Percentiles rank a stretch among this genome's conserved stretches.
These are phyloP conservation scores for Barnardius zonarius DNA, from an alignment of 2,113 vertebrate genomes.

Conservation along the genomic window DNA sequence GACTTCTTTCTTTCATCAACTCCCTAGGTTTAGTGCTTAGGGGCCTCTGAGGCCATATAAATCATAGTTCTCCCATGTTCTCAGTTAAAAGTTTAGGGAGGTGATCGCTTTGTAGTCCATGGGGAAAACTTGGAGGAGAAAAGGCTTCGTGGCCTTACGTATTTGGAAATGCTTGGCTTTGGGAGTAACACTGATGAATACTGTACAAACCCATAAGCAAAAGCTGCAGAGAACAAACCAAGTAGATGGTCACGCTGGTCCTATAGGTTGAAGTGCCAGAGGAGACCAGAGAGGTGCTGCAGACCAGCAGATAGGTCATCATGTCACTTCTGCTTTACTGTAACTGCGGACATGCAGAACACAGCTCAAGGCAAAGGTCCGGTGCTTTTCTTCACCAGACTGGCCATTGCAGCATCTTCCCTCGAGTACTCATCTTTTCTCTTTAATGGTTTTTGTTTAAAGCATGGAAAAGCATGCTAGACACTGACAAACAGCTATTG, in stretches of 20 bases:
- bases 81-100: not conserved
- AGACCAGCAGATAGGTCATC: not conserved
- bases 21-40: not conserved
- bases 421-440: not conserved
- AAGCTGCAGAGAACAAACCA: not conserved
- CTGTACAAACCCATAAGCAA: not conserved
- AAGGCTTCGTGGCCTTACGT: not conserved
- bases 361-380: not conserved
- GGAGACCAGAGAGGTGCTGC: not conserved
- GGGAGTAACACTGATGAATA: not conserved
- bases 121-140: not conserved
- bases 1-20: not conserved
- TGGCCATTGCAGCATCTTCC: not conserved
- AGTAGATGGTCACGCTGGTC: not conserved
- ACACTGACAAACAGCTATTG: slow-evolving; percentile 1
- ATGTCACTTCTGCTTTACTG: not conserved
- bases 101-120: not conserved
- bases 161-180: not conserved
- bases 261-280: not conserved
- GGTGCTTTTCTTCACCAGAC: not conserved
- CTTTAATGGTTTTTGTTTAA: not conserved
- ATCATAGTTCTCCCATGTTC: not conserved
- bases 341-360: not conserved
- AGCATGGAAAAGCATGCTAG: not conserved
- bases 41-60: not conserved